Conservation (phyloP, 2,888 invertebrate species). For the Timema cristinae region DNA sequence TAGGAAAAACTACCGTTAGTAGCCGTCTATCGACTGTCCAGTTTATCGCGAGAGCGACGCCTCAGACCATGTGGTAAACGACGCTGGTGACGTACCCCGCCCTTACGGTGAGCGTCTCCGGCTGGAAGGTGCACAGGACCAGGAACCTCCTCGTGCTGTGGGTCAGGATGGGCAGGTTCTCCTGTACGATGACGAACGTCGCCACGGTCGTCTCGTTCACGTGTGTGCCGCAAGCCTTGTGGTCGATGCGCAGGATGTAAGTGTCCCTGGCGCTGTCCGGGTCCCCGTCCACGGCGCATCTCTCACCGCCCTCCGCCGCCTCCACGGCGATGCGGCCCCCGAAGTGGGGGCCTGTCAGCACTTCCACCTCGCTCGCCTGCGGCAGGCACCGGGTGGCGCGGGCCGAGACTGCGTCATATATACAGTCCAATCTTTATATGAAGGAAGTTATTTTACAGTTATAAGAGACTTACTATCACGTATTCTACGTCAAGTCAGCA, state of each 20-base stretch:
- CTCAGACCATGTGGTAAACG: no score
- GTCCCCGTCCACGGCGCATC: constrained; percentile 71
- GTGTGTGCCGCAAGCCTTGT: constrained; percentile 67
- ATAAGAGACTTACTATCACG: no score
- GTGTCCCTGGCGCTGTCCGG: constrained; percentile 66
- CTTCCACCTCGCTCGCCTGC: constrained; percentile 76
- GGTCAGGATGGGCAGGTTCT: constrained; percentile 75
- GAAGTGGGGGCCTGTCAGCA: constrained; percentile 77
- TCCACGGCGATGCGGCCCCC: constrained; percentile 74
- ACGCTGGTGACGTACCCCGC: constrained; percentile 56
- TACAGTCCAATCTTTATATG: no score
- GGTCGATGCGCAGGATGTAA: constrained; percentile 70
- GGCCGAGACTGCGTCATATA: constrained; percentile 75
- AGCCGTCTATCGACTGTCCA: constrained; percentile 41
- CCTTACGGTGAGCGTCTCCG: constrained; percentile 75
- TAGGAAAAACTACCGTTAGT: no score
- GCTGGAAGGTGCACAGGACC: constrained; percentile 76
- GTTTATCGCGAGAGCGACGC: constrained; percentile 28
- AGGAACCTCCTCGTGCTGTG: constrained; percentile 76
- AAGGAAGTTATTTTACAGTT: no score
- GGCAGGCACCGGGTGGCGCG: constrained; percentile 74
- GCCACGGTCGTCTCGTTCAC: constrained; percentile 76
- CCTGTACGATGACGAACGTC: constrained; percentile 78
- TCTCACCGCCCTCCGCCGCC: constrained; percentile 48
- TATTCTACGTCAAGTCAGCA: no score